A percentile compares a stretch with the other conserved stretches of the same genome.
Evolutionary conservation across 2,888 invertebrate genomes (phyloP).

Genomic region (Tanypteryx hageni): DNA sequence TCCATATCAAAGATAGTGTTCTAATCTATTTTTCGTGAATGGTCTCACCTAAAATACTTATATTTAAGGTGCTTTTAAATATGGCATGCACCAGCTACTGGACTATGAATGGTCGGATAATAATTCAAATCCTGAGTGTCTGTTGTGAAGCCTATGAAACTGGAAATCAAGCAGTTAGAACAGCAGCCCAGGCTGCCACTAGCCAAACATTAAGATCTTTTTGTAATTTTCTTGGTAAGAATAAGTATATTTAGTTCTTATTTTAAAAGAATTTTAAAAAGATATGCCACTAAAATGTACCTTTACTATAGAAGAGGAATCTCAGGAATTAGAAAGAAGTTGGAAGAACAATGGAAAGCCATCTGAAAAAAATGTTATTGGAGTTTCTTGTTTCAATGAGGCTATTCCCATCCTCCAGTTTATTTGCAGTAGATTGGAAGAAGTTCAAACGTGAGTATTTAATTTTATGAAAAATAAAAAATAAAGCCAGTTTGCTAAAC

Average conservation of each 20-base stretch:
- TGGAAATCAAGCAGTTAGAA: slow-evolving; percentile 88
- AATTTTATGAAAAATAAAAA: neutral
- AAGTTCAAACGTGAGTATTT: slow-evolving; percentile 83
- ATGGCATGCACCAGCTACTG: slow-evolving; percentile 92
- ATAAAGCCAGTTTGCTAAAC: too few relatives aligned
- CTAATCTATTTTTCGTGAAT: neutral
- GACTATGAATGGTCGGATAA: slow-evolving; percentile 91
- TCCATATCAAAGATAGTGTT: neutral
- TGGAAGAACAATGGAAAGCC: slow-evolving; percentile 72
- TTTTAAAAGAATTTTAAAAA: neutral
- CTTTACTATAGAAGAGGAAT: slow-evolving; percentile 82
- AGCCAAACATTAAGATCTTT: slow-evolving; percentile 92
- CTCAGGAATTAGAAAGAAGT: slow-evolving; percentile 80
- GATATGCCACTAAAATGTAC: neutral
- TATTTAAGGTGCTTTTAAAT: slow-evolving; percentile 84
- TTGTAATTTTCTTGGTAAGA: slow-evolving; percentile 85
- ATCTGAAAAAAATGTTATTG: slow-evolving; percentile 73
- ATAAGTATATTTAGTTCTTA: neutral
- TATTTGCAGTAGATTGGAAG: slow-evolving; percentile 89
- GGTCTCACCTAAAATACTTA: slow-evolving; percentile 53
- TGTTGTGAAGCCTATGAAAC: slow-evolving; percentile 89
- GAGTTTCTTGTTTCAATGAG: slow-evolving; percentile 92
- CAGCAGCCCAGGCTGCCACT: slow-evolving; percentile 92
- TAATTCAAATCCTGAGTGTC: slow-evolving; percentile 90
- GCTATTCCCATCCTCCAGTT: slow-evolving; percentile 94